Evolutionary conservation across 2,888 invertebrate genomes (phyloP), one percentile per base, ranked within the genome.

Genomic region (Alcis repandata): DNA sequence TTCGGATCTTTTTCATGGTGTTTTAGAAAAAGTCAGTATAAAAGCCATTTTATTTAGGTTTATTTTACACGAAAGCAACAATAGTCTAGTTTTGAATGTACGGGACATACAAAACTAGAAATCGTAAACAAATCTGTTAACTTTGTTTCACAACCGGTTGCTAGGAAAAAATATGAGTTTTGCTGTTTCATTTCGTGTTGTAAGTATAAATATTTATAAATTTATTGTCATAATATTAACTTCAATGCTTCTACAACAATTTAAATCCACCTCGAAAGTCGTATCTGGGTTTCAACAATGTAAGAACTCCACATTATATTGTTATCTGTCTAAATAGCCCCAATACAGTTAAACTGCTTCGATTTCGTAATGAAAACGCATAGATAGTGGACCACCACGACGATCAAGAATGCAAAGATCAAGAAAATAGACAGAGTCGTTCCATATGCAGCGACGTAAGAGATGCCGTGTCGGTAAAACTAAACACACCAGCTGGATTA

Each of bases 401-500:
- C 19, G 51, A 19, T 36, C 33, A 36, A 43, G 32, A 15, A 36
- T 45, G 11, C 27, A 49, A 48, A 48, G 48, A 49, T 45, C 33
- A 46, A 48, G 57, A 57, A 46, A 57, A 22, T 48, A 36, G 49
- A 17, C 49, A 17, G 20, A n/a, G 10, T 40, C 11, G 38, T 52
- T 63, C 45, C 43, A 53, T 48, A 59, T 59, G 41, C 58, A 58
- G 19, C 38, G 32, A 49, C 45, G 52, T 58, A 43, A 32, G 13
- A 51, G 45, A 49, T 27, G 57, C 20, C 54, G 27, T 58, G 57
- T 40, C 33, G 48, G 59, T 56, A 51, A 59, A 54, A 59, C 53
- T 49, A 54, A 54, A 53, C 59, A 49, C 36, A 46, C 59, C 43
- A 48, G 43, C 33, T 15, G 54, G 48, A 62, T 59, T 59, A 67